phyloP scores from a whole-genome alignment of 2,797 vertebrate species.

The Odontamblyopus lacepedii region DNA sequence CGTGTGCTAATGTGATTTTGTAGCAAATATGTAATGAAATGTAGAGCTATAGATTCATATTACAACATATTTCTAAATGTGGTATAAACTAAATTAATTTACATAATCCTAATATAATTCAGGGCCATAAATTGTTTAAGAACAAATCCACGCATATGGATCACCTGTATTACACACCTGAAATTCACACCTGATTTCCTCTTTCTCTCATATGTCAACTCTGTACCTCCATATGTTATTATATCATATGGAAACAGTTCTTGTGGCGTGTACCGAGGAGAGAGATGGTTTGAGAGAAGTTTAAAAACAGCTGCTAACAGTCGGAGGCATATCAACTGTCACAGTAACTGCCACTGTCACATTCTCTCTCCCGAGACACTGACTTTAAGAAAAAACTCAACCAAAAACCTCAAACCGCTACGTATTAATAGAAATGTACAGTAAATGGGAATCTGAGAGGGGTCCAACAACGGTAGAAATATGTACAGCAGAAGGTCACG shows the following conservation, averaged over 20 bases:
- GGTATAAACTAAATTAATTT: neutral
- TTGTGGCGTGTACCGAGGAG: neutral
- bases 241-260: neutral
- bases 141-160: neutral
- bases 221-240: neutral
- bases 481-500: neutral
- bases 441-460: slow-evolving; percentile 25
- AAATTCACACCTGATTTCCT: slow-evolving; percentile 1
- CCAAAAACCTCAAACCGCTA: slow-evolving; percentile 40
- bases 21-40: too few species aligned
- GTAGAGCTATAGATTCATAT: too few species aligned
- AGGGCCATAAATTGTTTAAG: neutral
- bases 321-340: slow-evolving; percentile 69
- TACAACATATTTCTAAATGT: too few species aligned
- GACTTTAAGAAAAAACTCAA: slow-evolving; percentile 37
- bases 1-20: too few species aligned
- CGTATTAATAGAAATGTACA: slow-evolving; percentile 44
- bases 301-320: slow-evolving; percentile 69
- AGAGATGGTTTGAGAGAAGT: slow-evolving; percentile 48
- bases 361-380: slow-evolving; percentile 68
- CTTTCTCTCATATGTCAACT: neutral
- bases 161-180: neutral
- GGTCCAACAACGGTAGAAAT: slow-evolving; percentile 23
- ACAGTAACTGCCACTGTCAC: slow-evolving; percentile 71
- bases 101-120: neutral